Conservation (phyloP, 2,113 vertebrate genomes). For the Lophotis ruficrista region DNA sequence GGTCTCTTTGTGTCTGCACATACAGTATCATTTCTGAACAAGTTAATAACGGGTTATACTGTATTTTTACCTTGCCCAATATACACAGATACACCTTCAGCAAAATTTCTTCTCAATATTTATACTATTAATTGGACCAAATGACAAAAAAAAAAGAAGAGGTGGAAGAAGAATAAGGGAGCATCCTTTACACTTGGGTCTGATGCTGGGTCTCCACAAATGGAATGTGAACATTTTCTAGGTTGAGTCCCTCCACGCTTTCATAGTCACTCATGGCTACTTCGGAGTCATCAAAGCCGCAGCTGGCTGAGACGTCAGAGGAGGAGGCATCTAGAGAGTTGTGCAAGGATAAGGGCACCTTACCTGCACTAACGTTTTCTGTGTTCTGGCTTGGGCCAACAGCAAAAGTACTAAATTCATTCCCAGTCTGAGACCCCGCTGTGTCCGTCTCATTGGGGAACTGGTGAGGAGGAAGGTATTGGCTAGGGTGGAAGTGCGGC, state of each 20-base stretch:
- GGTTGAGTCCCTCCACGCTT: slow-evolving; percentile 84
- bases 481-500: slow-evolving; percentile 92
- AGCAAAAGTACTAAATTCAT: slow-evolving; percentile 81
- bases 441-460: slow-evolving; percentile 81
- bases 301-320: slow-evolving; percentile 82
- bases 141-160: not conserved
- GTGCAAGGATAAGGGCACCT: slow-evolving; percentile 77
- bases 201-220: slow-evolving; percentile 90
- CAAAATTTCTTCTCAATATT: slow-evolving; percentile 38
- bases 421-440: slow-evolving; percentile 61
- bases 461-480: slow-evolving; percentile 94
- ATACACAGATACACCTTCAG: slow-evolving; percentile 55
- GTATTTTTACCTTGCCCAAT: slow-evolving; percentile 45
- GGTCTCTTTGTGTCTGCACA: slow-evolving; percentile 38
- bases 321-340: slow-evolving; percentile 85
- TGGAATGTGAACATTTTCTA: slow-evolving; percentile 78
- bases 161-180: not conserved
- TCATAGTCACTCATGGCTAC: slow-evolving; percentile 87
- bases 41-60: slow-evolving; percentile 54
- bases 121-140: slow-evolving; percentile 35
- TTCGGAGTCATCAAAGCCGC: slow-evolving; percentile 84
- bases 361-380: slow-evolving; percentile 76
- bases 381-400: slow-evolving; percentile 64
- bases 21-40: slow-evolving; percentile 42
- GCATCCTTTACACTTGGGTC: slow-evolving; percentile 87